These are phyloP conservation scores for Galaxea fascicularis DNA, from an alignment of 92 coral and sea anemone species.

Conservation along the genomic window DNA sequence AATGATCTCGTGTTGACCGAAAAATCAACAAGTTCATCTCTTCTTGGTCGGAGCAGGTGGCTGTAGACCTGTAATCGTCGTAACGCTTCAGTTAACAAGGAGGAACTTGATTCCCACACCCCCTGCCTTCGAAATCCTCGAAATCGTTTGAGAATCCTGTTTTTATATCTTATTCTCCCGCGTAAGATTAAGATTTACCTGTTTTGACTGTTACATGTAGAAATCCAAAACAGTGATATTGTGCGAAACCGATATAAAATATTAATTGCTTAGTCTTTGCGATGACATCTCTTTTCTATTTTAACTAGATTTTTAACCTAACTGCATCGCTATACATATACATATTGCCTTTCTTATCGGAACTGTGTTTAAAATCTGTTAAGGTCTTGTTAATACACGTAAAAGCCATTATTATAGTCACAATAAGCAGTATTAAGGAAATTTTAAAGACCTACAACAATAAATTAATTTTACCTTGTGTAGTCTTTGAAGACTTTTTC, in stretches of 20 bases:
- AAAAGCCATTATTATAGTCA: neutral
- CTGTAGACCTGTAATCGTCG: slow-evolving; percentile 16
- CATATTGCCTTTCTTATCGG: neutral
- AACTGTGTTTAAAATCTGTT: neutral
- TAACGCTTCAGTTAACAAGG: slow-evolving; percentile 3
- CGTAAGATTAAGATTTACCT: neutral
- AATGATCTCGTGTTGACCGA: neutral
- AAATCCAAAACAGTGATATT: slow-evolving; percentile 5
- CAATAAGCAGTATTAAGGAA: neutral
- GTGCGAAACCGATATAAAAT: slow-evolving; percentile 1
- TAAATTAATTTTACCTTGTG: slow-evolving; percentile 31
- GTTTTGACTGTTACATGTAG: neutral
- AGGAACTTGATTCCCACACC: neutral
- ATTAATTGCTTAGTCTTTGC: slow-evolving; percentile 35
- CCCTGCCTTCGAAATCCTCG: neutral
- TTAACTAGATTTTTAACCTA: neutral
- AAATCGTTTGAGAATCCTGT: neutral
- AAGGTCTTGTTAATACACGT: too few relatives aligned
- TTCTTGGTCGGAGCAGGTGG: slow-evolving; percentile 28
- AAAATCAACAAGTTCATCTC: neutral
- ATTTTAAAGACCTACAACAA: neutral
- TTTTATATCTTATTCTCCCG: neutral
- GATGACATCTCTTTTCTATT: neutral
- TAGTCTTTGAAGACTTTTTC: slow-evolving; percentile 18
- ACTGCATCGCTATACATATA: neutral